Conservation (phyloP, 2,113 vertebrate genomes). For the Oplegnathus fasciatus region DNA sequence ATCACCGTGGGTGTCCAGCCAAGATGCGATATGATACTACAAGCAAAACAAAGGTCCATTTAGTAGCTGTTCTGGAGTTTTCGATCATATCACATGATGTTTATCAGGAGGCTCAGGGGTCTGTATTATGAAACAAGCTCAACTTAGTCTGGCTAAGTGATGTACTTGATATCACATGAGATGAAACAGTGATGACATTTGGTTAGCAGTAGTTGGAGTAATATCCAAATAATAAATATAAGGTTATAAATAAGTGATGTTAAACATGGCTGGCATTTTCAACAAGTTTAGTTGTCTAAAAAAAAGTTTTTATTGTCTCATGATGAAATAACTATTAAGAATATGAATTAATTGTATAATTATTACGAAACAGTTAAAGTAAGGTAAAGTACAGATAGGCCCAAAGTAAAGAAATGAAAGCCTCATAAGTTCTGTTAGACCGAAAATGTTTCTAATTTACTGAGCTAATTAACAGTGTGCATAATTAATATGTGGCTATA, state of each 20-base stretch:
- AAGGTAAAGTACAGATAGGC: neutral
- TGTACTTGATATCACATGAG: neutral
- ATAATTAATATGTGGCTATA: neutral
- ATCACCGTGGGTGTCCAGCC: neutral
- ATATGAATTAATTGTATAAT: neutral
- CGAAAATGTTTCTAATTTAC: neutral
- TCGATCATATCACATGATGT: too few species aligned
- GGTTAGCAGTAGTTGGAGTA: neutral
- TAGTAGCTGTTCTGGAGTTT: too few species aligned
- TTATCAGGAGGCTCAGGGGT: too few species aligned
- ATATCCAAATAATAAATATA: too few species aligned
- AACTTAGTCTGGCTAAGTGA: neutral
- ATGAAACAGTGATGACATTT: neutral
- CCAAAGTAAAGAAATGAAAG: neutral
- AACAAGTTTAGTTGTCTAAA: too few species aligned
- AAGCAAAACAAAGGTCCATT: too few species aligned
- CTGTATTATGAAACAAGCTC: neutral
- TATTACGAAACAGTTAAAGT: neutral
- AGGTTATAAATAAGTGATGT: too few species aligned
- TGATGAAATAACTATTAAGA: neutral
- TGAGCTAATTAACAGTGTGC: neutral
- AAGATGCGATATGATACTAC: too few species aligned
- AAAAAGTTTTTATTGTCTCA: too few species aligned
- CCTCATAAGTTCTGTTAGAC: too few species aligned
- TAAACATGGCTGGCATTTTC: too few species aligned